These are phyloP conservation scores for Chionis minor DNA, from an alignment of 2,113 vertebrate genomes.

Conservation along the genomic window DNA sequence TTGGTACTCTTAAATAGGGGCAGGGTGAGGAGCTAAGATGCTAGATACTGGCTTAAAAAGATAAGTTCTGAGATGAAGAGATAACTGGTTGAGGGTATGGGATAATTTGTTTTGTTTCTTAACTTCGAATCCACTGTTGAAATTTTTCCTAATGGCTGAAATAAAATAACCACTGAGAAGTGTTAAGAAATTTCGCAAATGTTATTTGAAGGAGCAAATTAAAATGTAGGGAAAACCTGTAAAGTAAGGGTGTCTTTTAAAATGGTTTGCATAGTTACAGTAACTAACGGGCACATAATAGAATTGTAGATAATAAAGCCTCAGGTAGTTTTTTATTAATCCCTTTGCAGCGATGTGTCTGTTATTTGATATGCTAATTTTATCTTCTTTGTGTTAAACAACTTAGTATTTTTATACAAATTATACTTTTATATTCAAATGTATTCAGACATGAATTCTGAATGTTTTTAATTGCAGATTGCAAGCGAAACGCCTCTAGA, in stretches of 20 bases:
- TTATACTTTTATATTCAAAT: constrained; percentile 20
- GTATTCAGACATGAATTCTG: background rate
- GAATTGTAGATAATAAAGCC: background rate
- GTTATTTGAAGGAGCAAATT: background rate
- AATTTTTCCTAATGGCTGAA: background rate
- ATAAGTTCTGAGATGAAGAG: background rate
- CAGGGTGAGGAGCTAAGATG: background rate
- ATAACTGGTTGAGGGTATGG: background rate
- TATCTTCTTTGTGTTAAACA: background rate
- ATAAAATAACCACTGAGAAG: background rate
- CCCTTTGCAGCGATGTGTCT: background rate
- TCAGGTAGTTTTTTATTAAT: background rate
- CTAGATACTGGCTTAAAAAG: background rate
- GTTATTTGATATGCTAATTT: background rate
- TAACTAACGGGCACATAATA: background rate
- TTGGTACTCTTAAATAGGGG: background rate
- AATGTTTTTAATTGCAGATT: constrained; percentile 83
- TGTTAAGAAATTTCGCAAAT: background rate
- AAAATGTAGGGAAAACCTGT: background rate
- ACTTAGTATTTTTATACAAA: background rate
- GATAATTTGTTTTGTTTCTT: background rate
- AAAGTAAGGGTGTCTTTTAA: background rate
- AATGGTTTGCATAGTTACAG: background rate
- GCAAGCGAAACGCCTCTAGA: constrained; percentile 96
- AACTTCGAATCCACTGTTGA: background rate